Percentiles rank a stretch among this genome's conserved stretches.
phyloP scores from a whole-genome alignment of 2,797 vertebrate genomes.

The Chelidonichthys spinosus region DNA sequence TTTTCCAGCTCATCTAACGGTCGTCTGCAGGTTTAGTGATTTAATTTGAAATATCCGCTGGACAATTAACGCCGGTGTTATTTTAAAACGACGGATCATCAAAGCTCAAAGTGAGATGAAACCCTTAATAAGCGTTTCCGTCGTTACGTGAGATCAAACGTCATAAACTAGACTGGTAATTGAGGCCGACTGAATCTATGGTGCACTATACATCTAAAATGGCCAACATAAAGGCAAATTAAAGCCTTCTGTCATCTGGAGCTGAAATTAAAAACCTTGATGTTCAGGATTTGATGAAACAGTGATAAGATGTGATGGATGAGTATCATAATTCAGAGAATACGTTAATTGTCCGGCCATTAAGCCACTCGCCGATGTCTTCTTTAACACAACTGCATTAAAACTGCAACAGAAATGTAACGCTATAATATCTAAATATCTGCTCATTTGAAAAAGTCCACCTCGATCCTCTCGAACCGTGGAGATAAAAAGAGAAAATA shows the following conservation, averaged over 20 bases:
- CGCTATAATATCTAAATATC: neutral
- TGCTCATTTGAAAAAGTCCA: neutral
- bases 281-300: neutral
- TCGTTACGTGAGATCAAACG: neutral
- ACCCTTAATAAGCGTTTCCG: neutral
- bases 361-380: neutral
- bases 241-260: neutral
- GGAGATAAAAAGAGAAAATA: neutral
- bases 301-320: neutral
- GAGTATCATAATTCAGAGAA: neutral
- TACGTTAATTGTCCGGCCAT: neutral
- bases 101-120: neutral
- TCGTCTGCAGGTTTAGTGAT: neutral
- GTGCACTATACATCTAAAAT: neutral
- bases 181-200: neutral
- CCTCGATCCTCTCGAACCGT: neutral
- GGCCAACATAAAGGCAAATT: neutral
- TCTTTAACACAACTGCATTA: neutral
- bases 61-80: neutral
- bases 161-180: neutral
- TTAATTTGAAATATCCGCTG: neutral
- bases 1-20: neutral
- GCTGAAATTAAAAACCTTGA: neutral
- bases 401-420: neutral
- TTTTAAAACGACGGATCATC: neutral